phyloP scores from a whole-genome alignment of 2,797 vertebrate genomes.

The Diplodus sargus region DNA sequence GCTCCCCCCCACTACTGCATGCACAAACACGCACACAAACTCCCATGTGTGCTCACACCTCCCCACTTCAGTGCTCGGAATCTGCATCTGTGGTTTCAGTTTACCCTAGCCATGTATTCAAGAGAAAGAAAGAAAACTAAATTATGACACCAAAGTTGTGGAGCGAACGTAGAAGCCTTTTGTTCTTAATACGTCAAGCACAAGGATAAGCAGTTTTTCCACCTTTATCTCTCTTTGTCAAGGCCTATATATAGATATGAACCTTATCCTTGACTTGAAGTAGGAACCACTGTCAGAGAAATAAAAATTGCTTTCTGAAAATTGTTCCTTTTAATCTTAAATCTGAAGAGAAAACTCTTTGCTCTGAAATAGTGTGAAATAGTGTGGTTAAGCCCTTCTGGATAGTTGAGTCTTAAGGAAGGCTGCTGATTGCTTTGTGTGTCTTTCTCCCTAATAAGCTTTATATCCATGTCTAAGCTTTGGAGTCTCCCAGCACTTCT shows the following conservation, averaged over 20 bases:
- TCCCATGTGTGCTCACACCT: constrained; percentile 17
- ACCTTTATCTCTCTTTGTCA: constrained; percentile 77
- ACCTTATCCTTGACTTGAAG: constrained; percentile 72
- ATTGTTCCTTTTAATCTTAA: constrained; percentile 61
- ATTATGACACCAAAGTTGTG: constrained; percentile 62
- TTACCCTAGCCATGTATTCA: constrained; percentile 42
- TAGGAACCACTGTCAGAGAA: constrained; percentile 67
- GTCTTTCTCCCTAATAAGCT: constrained; percentile 57
- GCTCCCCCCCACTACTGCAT: constrained; percentile 18
- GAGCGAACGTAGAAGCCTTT: constrained; percentile 56
- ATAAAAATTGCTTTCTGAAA: constrained; percentile 66
- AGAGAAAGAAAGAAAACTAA: constrained; percentile 17
- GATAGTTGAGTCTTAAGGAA: constrained; percentile 54
- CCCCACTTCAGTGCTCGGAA: constrained; percentile 32
- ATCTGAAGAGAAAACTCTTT: constrained; percentile 53
- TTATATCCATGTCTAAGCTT: constrained; percentile 54
- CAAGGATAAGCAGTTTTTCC: constrained; percentile 70
- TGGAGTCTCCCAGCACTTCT: constrained; percentile 25
- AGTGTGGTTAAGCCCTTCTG: constrained; percentile 48
- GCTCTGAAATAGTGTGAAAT: constrained; percentile 54
- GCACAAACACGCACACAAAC: constrained; percentile 50
- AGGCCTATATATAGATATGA: constrained; percentile 73
- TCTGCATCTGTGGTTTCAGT: constrained; percentile 42
- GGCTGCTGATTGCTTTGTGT: constrained; percentile 54
- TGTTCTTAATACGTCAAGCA: constrained; percentile 69